These are phyloP conservation scores for Rosalia funebris DNA, from an alignment of 2,888 invertebrate species.

Conservation along the genomic window DNA sequence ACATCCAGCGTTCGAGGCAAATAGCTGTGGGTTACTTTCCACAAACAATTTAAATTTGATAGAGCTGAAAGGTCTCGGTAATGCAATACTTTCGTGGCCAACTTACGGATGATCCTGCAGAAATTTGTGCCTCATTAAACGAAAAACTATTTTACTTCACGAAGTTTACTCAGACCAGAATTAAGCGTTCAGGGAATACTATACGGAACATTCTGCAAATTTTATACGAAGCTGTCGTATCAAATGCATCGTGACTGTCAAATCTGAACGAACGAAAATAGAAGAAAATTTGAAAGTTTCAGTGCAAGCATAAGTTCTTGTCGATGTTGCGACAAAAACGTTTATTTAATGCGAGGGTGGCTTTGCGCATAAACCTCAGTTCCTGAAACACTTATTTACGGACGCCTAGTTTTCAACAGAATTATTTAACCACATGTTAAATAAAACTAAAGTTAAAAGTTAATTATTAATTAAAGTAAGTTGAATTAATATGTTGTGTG, in stretches of 20 bases:
- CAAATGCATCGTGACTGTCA: constrained; percentile 28
- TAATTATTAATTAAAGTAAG: too few relatives aligned
- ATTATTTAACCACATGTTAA: too few relatives aligned
- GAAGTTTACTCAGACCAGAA: constrained; percentile 14
- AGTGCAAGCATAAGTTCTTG: constrained; percentile 22
- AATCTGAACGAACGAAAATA: constrained; percentile 30
- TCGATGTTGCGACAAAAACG: too few relatives aligned
- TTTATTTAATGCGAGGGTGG: too few relatives aligned
- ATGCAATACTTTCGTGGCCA: constrained; percentile 1
- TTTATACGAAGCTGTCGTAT: constrained; percentile 20
- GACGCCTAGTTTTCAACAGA: too few relatives aligned
- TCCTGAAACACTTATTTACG: too few relatives aligned
- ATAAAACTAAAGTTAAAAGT: too few relatives aligned
- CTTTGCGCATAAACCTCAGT: too few relatives aligned
- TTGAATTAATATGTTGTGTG: too few relatives aligned
- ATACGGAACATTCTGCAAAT: constrained; percentile 17
- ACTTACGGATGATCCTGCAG: background rate
- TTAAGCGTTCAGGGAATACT: constrained; percentile 22
- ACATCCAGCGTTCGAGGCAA: too few relatives aligned
- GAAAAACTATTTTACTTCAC: constrained; percentile 17
- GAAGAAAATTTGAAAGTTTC: constrained; percentile 27
- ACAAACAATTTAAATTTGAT: background rate
- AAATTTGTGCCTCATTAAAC: constrained; percentile 3
- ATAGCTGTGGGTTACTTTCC: too few relatives aligned
- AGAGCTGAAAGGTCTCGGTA: background rate